Evolutionary conservation across 1,140 invertebrate genomes (phyloP), one percentile per base, ranked within the genome.

Genomic region (Bombus confusus): DNA sequence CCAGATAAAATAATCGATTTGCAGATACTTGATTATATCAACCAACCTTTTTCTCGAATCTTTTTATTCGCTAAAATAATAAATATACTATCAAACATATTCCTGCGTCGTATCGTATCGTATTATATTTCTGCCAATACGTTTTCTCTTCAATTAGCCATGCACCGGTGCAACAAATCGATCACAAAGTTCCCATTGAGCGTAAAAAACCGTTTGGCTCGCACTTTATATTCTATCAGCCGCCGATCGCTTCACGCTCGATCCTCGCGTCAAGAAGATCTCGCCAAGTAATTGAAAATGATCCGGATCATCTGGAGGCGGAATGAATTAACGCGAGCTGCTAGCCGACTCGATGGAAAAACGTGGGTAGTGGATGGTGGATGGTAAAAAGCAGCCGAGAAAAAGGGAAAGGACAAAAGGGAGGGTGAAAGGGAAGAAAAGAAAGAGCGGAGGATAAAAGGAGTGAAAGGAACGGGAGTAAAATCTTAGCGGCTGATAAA

Each of bases 281-380:
- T 62, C 59, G 62, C 25, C 28, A 6, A 79, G 77, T 68, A 79
- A 79, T 79, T 79, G 77, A 66, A 79, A 64, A 64, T 28, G n/a
- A 37, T 41, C 73, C 31, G 43, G 68, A 75, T 31, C 43, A 34
- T 74, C n/a, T 28, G 25, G 31, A 37, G 47, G 31, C 31, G 34
- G 12, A 39, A 66, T 62, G 76, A 78, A 66, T 41, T 66, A 66
- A 78, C 76, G 62, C n/a, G 76, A 41, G 37, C 39, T 66, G 41
- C 43, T n/a, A 41, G 39, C 3, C 77, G 39, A 25, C 59, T 41
- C 39, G 31, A 47, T 37, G 37, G 25, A 37, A 28, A 43, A 52
- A 52, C 15, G 41, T 25, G 22, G 22, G 13, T n/a, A 0, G 34
- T 13, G 25, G 37, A 77, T 28, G 39, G n/a, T 72, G 37, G 68